Percentiles rank a stretch among this genome's conserved stretches.
phyloP scores from a whole-genome alignment of 2,888 invertebrate species.

The Vannuccia rotundouncinata region DNA sequence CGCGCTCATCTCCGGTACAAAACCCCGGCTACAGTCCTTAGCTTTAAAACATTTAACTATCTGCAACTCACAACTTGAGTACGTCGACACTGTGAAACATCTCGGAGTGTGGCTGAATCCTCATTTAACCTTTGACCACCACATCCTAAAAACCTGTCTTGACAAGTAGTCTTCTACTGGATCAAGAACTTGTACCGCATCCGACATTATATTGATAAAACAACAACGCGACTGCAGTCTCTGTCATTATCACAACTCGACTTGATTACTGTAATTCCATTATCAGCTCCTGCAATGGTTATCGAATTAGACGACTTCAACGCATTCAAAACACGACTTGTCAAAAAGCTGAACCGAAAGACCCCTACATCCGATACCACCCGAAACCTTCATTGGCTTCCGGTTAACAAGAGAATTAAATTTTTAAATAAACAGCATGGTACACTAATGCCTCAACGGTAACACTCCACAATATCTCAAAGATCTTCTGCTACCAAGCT shows the following conservation, averaged over 20 bases:
- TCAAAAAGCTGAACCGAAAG: neutral
- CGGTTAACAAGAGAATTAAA: neutral
- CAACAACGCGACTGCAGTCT: neutral
- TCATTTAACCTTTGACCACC: neutral
- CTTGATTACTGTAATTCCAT: neutral
- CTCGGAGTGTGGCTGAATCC: neutral
- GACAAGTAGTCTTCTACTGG: neutral
- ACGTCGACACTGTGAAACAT: too few species aligned
- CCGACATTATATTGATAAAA: neutral
- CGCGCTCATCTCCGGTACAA: neutral
- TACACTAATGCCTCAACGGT: neutral
- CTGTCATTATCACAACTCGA: neutral
- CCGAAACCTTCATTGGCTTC: neutral
- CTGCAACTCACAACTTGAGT: too few species aligned
- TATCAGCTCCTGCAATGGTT: neutral
- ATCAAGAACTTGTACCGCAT: neutral
- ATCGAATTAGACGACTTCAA: neutral
- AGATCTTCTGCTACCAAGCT: too few species aligned
- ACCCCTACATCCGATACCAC: neutral
- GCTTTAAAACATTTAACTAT: neutral
- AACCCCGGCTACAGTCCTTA: neutral
- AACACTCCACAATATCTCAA: too few species aligned
- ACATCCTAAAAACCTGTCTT: neutral
- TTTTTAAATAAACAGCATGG: neutral
- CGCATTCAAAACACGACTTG: neutral